Evolutionary conservation across 2,888 invertebrate species (phyloP).

Genomic region (Ypsolopha scabrella): DNA sequence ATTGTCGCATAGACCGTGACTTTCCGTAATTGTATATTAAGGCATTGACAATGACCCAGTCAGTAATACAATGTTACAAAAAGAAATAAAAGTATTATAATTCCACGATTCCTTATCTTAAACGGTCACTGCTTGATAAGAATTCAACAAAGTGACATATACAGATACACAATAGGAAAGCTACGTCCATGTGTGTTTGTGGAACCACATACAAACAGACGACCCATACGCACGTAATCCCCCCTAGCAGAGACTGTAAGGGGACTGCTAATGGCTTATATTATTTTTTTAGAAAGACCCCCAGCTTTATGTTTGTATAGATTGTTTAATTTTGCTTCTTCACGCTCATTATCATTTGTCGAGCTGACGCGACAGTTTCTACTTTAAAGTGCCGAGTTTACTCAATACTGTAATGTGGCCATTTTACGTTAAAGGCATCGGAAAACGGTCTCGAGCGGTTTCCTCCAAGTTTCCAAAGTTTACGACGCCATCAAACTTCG

Average conservation of each 20-base stretch:
- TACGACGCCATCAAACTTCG: conserved; percentile 25
- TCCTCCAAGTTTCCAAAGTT: conserved; percentile 23
- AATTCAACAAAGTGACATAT: conserved; percentile 2
- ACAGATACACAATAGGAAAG: conserved; percentile 3
- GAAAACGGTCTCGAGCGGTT: background rate
- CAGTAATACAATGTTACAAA: background rate
- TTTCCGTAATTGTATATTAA: background rate
- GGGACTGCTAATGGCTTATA: conserved; percentile 18
- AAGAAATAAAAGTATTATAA: conserved; percentile 4
- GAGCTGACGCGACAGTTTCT: conserved; percentile 40
- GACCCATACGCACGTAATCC: conserved; percentile 1
- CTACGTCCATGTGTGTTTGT: background rate
- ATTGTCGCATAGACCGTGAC: background rate
- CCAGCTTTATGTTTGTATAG: conserved; percentile 16
- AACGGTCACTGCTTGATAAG: conserved; percentile 6
- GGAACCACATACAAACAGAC: conserved; percentile 3
- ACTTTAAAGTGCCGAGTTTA: conserved; percentile 8
- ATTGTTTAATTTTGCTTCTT: conserved; percentile 46
- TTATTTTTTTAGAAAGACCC: conserved; percentile 19
- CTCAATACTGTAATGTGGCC: conserved; percentile 10
- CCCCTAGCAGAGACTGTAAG: conserved; percentile 6
- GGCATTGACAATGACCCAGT: conserved; percentile 5
- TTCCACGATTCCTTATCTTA: conserved; percentile 3
- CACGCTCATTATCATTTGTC: conserved; percentile 47
- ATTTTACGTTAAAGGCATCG: conserved; percentile 13